Evolutionary conservation across 1,140 invertebrate genomes (phyloP).

Genomic region (Planococcus citri): DNA sequence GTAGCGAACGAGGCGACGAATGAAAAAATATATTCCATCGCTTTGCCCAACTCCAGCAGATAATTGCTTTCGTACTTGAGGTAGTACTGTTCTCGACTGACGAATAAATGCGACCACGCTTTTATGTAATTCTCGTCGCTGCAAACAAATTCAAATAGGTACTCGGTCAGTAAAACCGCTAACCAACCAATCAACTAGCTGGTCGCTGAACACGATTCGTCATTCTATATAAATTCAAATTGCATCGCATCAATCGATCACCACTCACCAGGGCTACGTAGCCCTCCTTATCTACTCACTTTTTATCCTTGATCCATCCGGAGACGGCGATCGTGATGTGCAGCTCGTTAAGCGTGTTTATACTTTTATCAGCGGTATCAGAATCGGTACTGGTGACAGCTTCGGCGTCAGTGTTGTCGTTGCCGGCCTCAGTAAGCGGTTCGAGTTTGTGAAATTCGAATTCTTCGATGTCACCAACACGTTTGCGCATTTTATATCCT

Average conservation of each 20-base stretch:
- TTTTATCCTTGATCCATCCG: conserved; percentile 47
- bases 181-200: no score
- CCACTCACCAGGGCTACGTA: no score
- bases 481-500: conserved; percentile 59
- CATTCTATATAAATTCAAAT: no score
- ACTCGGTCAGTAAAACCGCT: no score
- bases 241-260: no score
- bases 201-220: no score
- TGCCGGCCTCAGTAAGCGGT: conserved; percentile 11
- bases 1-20: conserved; percentile 53
- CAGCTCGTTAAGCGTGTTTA: conserved; percentile 36
- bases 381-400: not conserved
- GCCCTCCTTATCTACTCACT: conserved; percentile 24
- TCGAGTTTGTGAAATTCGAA: conserved; percentile 49
- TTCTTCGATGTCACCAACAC: conserved; percentile 57
- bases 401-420: not conserved
- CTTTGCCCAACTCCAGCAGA: conserved; percentile 49
- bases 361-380: not conserved
- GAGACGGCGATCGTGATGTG: conserved; percentile 54
- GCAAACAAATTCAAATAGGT: no score
- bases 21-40: conserved; percentile 49
- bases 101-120: conserved; percentile 47
- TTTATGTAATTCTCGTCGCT: conserved; percentile 37
- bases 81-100: conserved; percentile 55
- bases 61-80: conserved; percentile 56